Base-by-base conservation (phyloP, 1,140 invertebrate species). In the Harpegnathos saltator region DNA sequence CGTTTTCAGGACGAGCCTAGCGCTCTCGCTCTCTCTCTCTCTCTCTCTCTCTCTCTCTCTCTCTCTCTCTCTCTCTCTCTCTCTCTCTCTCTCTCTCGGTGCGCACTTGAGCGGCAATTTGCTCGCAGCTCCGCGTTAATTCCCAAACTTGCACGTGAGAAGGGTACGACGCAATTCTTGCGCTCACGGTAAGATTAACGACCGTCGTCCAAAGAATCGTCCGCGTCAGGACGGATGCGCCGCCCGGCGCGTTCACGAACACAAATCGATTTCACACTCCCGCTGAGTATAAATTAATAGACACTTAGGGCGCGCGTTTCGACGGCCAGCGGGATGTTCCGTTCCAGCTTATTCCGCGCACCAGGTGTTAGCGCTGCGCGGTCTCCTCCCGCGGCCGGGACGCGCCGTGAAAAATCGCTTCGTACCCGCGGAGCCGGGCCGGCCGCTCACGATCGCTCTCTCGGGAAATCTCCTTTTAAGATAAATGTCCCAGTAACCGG, bases 241-340 rank as follows among this genome's bases (percentile, higher is more conserved):
- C n/a, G 52, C 62, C 58, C 17, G 9, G 5, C 33, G 29, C 17
- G 38, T 78, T 24, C 33, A 19, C 83, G 52, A 75, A 65, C 59
- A 50, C 75, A 74, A 90, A 91, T 89, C 89, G 89, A 91, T 91
- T 91, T 91, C 85, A 85, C 85, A 88, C 85, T 87, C 89, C 86
- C 54, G 83, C 83, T 84, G 85, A 82, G 85, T 82, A 84, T 88
- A 91, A 91, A 91, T 91, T 91, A 91, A 91, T 91, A 90, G 90
- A 91, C 85, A 90, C 83, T 91, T 90, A 85, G 62, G 77, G 83
- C n/a, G 74, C 56, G 29, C 19, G 56, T 44, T 74, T 85, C 48
- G 50, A 71, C 89, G 75, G 72, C 58, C 83, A 85, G 59, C 86
- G 68, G 77, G 73, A 83, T 89, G 85, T 84, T 84, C 63, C 17